Evolutionary conservation across 2,888 invertebrate species (phyloP).

Genomic region (Drosophila pullipes): DNA sequence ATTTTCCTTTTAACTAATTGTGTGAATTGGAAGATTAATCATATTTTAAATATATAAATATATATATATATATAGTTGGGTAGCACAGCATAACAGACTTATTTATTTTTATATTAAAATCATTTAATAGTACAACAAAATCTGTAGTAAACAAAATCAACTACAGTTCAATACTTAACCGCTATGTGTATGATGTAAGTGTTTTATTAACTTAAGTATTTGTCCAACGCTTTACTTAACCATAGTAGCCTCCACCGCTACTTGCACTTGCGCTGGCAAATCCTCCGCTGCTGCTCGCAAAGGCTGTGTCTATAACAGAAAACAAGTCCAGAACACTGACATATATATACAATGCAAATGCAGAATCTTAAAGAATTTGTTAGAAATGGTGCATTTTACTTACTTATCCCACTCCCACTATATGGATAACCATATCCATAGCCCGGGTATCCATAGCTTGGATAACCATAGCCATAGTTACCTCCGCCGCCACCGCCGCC

Average conservation of each 20-base stretch:
- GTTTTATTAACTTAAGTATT: constrained; percentile 35
- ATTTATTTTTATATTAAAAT: constrained; percentile 20
- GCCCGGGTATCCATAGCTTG: constrained; percentile 43
- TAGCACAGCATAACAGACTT: not conserved
- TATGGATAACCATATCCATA: constrained; percentile 43
- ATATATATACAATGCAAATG: constrained; percentile 34
- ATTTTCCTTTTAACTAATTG: not conserved
- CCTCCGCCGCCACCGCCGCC: not conserved
- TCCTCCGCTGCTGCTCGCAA: constrained; percentile 73
- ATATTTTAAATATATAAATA: not conserved
- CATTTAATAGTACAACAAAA: constrained; percentile 31
- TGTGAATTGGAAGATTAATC: not conserved
- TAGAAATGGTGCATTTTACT: constrained; percentile 40
- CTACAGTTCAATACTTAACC: constrained; percentile 44
- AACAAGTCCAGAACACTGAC: constrained; percentile 74
- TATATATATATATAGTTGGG: not conserved
- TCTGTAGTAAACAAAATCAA: constrained; percentile 29
- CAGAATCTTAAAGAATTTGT: constrained; percentile 7
- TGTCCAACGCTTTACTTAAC: constrained; percentile 37
- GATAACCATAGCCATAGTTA: constrained; percentile 21
- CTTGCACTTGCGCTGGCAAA: constrained; percentile 69
- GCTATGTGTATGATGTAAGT: constrained; percentile 30
- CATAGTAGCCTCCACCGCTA: constrained; percentile 65
- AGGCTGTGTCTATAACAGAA: constrained; percentile 68
- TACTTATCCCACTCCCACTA: constrained; percentile 56